phyloP scores from a whole-genome alignment of 2,888 invertebrate genomes.

The Apamea crenata region DNA sequence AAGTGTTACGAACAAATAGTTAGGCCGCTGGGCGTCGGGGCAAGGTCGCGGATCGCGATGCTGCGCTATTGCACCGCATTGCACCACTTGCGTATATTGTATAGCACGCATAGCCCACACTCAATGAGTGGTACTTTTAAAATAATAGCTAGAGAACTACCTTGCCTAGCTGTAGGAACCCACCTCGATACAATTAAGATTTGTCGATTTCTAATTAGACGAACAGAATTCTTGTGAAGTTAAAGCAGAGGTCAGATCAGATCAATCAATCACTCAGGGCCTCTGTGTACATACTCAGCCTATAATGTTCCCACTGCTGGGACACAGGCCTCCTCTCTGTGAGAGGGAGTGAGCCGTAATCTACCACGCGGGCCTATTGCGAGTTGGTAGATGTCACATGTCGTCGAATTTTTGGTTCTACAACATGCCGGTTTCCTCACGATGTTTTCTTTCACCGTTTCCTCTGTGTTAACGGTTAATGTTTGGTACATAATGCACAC shows the following conservation, averaged over 20 bases:
- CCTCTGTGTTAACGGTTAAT: neutral
- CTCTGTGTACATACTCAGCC: neutral
- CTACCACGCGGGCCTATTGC: too few species aligned
- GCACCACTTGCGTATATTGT: constrained; percentile 50
- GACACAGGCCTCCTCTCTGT: too few species aligned
- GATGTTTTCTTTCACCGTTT: too few species aligned
- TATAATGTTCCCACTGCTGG: too few species aligned
- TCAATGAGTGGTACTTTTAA: neutral
- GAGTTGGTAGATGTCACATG: too few species aligned
- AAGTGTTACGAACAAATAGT: constrained; percentile 31
- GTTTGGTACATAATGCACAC: neutral
- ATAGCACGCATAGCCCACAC: constrained; percentile 12
- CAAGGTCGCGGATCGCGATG: constrained; percentile 53
- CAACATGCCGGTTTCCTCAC: too few species aligned
- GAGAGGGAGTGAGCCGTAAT: too few species aligned
- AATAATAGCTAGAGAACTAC: constrained; percentile 1
- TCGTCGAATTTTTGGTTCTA: too few species aligned
- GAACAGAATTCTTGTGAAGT: neutral
- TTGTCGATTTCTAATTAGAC: neutral
- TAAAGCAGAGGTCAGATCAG: neutral
- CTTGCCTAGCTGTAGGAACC: neutral
- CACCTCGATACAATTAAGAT: neutral
- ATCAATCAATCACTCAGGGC: neutral
- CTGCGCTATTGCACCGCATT: constrained; percentile 59
- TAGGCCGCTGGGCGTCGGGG: constrained; percentile 18